phyloP scores from a whole-genome alignment of 2,888 invertebrate genomes.

The Ramazzottius varieornatus region DNA sequence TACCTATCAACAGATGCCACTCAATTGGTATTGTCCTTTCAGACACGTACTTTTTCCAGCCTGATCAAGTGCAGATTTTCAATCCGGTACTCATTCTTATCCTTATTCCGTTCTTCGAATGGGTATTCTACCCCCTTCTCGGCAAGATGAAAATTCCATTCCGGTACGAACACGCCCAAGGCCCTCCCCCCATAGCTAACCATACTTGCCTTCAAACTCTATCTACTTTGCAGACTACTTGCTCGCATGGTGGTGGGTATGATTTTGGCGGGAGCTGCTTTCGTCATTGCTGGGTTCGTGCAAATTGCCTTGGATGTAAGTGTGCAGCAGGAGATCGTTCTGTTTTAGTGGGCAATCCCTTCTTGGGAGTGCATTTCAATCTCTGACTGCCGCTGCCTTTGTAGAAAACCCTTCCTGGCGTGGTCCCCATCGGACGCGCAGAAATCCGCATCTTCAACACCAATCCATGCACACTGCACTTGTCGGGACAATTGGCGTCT shows the following conservation, averaged over 20 bases:
- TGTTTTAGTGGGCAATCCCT: too few relatives aligned
- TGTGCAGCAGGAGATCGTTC: too few relatives aligned
- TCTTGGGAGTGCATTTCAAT: too few relatives aligned
- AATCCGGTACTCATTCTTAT: slow-evolving; percentile 25
- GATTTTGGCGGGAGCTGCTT: slow-evolving; percentile 51
- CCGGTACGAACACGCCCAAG: not conserved
- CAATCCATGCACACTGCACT: not conserved
- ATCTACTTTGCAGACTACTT: slow-evolving; percentile 42
- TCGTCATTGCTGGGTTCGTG: slow-evolving; percentile 56
- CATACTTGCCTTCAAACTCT: too few relatives aligned
- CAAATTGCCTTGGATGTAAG: slow-evolving; percentile 44
- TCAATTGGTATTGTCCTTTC: not conserved
- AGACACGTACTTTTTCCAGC: slow-evolving; percentile 12
- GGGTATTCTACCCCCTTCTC: slow-evolving; percentile 22
- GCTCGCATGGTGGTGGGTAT: slow-evolving; percentile 69
- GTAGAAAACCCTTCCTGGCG: not conserved
- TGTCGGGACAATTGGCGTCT: not conserved
- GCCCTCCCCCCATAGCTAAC: not conserved
- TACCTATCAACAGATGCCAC: not conserved
- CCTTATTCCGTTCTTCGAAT: slow-evolving; percentile 26
- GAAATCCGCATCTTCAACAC: slow-evolving; percentile 1
- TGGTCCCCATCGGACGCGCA: not conserved
- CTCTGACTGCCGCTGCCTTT: too few relatives aligned
- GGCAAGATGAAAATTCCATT: slow-evolving; percentile 16
- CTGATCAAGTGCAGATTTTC: slow-evolving; percentile 26